Base-by-base conservation (phyloP, 2,888 invertebrate genomes). In the Hoplodrina ambigua region DNA sequence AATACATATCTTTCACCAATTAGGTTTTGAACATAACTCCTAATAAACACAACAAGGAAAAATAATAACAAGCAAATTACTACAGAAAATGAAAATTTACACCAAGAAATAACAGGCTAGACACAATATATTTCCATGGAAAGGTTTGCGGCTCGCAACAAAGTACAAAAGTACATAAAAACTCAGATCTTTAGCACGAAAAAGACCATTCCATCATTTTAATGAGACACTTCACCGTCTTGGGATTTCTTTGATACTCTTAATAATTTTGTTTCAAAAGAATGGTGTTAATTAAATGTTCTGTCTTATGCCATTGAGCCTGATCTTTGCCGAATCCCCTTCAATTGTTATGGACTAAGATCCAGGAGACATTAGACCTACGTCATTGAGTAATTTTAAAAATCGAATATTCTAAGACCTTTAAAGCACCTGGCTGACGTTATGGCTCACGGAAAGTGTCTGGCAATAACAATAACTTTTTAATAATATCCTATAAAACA, bases 211-310 rank as follows among this genome's bases (percentile, higher is more conserved):
- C 58, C 63, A 70, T 70, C 67, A 77, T 80, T 62, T 76, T 81
- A 77, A 77, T 63, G 78, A 81, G 65, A 69, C 58, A 73, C 69
- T 80, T 13, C 15, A 70, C 30, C 69, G 37, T 37, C 78, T 68
- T 41, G 49, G 41, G 37, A 68, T 52, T 67, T 56, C 44, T 73
- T 77, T 81, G 64, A 77, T 66, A 75, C 55, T 68, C 58, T 72
- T 77, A 68, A 73, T 65, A 60, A 73, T 73, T 68, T 77, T 57
- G 57, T 73, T 72, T 62, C 53, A 67, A 79, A 75, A 65, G 72
- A 66, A 66, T 77, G 73, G 59, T 80, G 73, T 70, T 81, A 80
- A 80, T 80, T 80, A 80, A 80, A 81, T 80, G 73, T 67, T 67
- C 70, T 59, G 65, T 55, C 54, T 73, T 62, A 68, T 77, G 30